Conservation (phyloP, 2,888 invertebrate genomes). For the Nephrotoma guestfalica region DNA sequence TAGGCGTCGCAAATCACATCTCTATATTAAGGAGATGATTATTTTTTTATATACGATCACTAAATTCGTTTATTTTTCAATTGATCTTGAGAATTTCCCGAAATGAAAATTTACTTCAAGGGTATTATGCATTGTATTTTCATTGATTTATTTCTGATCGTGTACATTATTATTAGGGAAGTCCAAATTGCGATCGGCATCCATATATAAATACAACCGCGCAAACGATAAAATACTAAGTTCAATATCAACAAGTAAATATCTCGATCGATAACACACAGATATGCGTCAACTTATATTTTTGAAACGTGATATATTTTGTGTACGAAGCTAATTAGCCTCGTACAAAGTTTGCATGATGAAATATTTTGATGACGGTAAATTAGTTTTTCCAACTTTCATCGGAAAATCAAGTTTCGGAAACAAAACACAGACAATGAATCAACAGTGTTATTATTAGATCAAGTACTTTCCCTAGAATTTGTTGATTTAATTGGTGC, state of each 20-base stretch:
- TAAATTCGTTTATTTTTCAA: neutral
- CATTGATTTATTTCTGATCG: neutral
- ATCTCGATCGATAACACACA: neutral
- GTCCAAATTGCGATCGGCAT: neutral
- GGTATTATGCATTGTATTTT: neutral
- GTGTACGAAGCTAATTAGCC: neutral
- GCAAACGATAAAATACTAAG: neutral
- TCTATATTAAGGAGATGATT: neutral
- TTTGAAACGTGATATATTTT: neutral
- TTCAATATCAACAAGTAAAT: neutral
- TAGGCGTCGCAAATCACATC: neutral
- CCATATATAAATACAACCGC: neutral
- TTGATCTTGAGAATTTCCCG: neutral
- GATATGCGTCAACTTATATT: neutral
- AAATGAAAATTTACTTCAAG: neutral
- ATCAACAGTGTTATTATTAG: neutral
- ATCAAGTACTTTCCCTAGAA: neutral
- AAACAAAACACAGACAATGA: neutral
- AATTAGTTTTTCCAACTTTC: neutral
- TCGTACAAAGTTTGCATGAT: neutral
- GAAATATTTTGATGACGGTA: neutral
- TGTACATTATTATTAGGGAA: neutral
- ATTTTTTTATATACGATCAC: neutral
- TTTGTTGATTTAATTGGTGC: neutral
- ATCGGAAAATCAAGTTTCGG: neutral